Evolutionary conservation across 92 coral and sea anemone species (phyloP), one percentile per base, ranked within the genome.

Genomic region (Scolanthus callimorphus): DNA sequence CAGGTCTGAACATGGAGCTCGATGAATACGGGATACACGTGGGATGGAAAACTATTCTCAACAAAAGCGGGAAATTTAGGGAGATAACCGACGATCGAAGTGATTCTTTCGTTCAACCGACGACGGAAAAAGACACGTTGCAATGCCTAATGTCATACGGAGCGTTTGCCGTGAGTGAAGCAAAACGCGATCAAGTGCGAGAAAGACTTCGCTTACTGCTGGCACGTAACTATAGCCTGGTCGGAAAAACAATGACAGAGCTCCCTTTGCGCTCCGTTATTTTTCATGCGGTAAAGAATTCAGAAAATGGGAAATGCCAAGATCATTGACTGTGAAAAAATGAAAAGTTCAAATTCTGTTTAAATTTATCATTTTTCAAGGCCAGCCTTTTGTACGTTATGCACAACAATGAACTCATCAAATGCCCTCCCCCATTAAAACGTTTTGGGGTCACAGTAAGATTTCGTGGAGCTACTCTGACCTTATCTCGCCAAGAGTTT

Each of bases 71-170:
- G 24, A 45, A 34, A 0, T 60, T 60, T 26, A 27, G 27, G 3
- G 54, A 43, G 25, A 28, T 60, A 3, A 8, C 9, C 22, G 46
- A 8, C 1, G 39, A 24, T 10, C 2, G 8, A 6, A 21, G 15
- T 13, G 30, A 25, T 60, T 20, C 25, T 1, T 25, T 17, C 21
- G 4, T 6, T 25, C 34, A 41, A 8, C 22, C 34, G 1, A 60
- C 26, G 30, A 25, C 45, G 0, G 55, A 60, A 11, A 17, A 43
- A 1, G 54, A 25, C 15, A 25, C 23, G 13, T 10, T 60, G 20
- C 34, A 60, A 0, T 2, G 23, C 50, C 17, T 44, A 21, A 60
- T 41, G 39, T 60, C 67, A 0, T 60, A 8, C 12, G 65, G 65
- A 0, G 50, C 51, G 0, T 39, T 59, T 22, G 1, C 3, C 2